Evolutionary conservation across 2,113 vertebrate genomes (phyloP), one percentile per base, ranked within the genome.

Genomic region (Pachycephala philippinensis): DNA sequence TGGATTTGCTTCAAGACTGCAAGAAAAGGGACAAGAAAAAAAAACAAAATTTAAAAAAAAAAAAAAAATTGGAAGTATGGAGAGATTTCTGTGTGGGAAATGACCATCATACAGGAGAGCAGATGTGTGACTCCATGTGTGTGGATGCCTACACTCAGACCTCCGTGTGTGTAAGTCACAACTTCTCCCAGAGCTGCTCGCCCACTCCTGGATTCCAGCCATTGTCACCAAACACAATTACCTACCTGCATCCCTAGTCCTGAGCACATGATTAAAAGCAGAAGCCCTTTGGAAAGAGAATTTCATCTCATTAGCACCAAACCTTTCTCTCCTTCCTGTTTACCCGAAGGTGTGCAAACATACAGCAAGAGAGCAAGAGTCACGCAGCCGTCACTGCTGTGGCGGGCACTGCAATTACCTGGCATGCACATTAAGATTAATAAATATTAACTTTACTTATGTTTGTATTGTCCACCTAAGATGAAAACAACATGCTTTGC

Each of bases 401-500:
- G 23, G 14, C 7, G 8, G 79, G 71, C 77, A 65, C 52, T 45
- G 37, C 64, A 85, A 63, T 97, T 96, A 95, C 84, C 66, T 88
- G 94, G 42, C 57, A 71, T 59, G 49, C 60, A 83, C 92, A 95
- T 96, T 97, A 94, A 50, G 71, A 84, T 83, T 96, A 97, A 96
- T 97, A 97, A 98, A 98, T 97, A 97, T 98, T 98, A 97, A 96
- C 97, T 95, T 97, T 95, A 78, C 92, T 94, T 90, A 50, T 82
- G 96, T 97, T 97, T 95, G 91, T 93, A 91, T 91, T 95, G 91
- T 90, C 87, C 85, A 92, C 84, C 91, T 95, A 96, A 98, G 96
- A 98, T 95, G 97, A 94, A 96, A 97, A 97, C 97, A 97, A 94
- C 91, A 54, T 97, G 77, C 75, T 95, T 97, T 96, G 91, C 93